Percentiles rank a stretch among this genome's conserved stretches.
Evolutionary conservation across 92 coral and sea anemone genomes (phyloP).

Genomic region (Montipora capitata): DNA sequence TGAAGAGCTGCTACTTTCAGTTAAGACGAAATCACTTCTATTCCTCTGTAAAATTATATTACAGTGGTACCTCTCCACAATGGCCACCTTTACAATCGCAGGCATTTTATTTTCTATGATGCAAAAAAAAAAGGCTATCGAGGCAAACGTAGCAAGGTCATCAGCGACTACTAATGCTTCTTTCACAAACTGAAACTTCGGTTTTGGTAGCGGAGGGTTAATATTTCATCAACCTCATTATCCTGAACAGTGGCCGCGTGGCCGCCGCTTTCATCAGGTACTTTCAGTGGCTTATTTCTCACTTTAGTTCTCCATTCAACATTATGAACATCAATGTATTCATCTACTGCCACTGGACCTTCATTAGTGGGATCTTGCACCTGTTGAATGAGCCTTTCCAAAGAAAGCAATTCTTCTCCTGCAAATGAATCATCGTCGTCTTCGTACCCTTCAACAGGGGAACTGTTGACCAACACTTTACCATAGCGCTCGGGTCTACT

Average conservation of each 20-base stretch:
- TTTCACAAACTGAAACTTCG: no score
- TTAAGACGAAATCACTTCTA: no score
- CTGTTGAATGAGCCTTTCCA: neutral
- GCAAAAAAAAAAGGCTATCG: no score
- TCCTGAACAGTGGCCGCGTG: neutral
- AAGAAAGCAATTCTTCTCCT: neutral
- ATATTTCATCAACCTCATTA: no score
- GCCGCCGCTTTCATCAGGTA: neutral
- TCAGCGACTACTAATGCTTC: no score
- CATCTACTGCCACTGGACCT: conserved; percentile 3
- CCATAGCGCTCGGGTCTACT: neutral
- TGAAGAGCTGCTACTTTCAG: no score
- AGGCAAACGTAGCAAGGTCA: no score
- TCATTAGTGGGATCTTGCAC: conserved; percentile 3
- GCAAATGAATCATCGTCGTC: neutral
- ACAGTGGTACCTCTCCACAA: no score
- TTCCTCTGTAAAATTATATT: no score
- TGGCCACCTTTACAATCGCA: no score
- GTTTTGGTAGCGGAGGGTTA: no score
- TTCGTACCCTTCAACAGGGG: neutral
- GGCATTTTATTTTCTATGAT: no score
- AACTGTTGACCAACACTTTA: neutral
- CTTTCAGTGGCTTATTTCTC: neutral
- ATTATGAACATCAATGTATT: neutral
- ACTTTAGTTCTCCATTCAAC: conserved; percentile 10